Evolutionary conservation across 1,140 invertebrate genomes (phyloP).

Genomic region (Dreissena polymorpha): DNA sequence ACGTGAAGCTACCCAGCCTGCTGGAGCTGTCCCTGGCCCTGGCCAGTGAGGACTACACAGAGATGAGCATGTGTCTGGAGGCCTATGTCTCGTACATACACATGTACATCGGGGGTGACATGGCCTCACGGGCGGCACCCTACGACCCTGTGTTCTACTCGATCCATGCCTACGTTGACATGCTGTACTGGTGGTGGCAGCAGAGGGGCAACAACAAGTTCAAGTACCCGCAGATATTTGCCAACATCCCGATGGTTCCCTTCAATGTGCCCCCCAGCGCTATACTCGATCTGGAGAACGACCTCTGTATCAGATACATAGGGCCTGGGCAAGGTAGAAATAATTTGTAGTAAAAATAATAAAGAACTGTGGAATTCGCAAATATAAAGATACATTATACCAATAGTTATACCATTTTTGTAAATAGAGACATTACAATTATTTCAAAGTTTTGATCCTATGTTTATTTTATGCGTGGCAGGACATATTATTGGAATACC

Average conservation of each 20-base stretch:
- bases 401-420: too few species aligned
- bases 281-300: slow-evolving; percentile 70
- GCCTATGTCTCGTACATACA: slow-evolving; percentile 72
- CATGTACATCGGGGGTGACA: slow-evolving; percentile 75
- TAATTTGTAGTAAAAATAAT: neutral
- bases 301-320: slow-evolving; percentile 69
- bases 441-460: too few species aligned
- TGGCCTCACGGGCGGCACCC: slow-evolving; percentile 69
- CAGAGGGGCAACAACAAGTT: slow-evolving; percentile 69
- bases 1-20: slow-evolving; percentile 71
- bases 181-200: slow-evolving; percentile 77
- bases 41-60: slow-evolving; percentile 70
- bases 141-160: slow-evolving; percentile 76
- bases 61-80: slow-evolving; percentile 74
- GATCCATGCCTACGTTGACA: slow-evolving; percentile 74
- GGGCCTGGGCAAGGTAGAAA: slow-evolving; percentile 64
- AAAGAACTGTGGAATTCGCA: too few species aligned
- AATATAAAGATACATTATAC: too few species aligned
- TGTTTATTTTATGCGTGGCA: too few species aligned
- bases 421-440: too few species aligned
- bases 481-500: too few species aligned
- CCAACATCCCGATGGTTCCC: slow-evolving; percentile 75
- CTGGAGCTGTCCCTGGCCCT: slow-evolving; percentile 71
- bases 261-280: slow-evolving; percentile 73
- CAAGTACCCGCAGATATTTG: slow-evolving; percentile 72